These are phyloP conservation scores for Drosophila borborema DNA, from an alignment of 2,888 invertebrate genomes.

Conservation along the genomic window DNA sequence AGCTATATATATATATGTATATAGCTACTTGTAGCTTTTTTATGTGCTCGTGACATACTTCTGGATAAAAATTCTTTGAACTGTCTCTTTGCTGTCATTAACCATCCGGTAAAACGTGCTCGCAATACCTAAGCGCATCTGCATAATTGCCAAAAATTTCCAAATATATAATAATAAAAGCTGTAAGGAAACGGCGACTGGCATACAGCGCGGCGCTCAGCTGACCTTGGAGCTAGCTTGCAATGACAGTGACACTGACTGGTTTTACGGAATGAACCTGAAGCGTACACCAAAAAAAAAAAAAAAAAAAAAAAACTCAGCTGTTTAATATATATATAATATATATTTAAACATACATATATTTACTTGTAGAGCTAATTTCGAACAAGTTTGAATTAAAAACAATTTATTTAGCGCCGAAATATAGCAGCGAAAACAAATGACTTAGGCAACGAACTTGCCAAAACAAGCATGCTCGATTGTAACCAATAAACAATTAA, in stretches of 20 bases:
- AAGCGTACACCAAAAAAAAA: slow-evolving; percentile 47
- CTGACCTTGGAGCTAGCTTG: slow-evolving; percentile 65
- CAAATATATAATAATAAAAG: slow-evolving; percentile 22
- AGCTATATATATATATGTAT: background rate
- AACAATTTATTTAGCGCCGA: background rate
- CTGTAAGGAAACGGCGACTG: slow-evolving; percentile 40
- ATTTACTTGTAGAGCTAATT: background rate
- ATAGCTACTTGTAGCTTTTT: too few species aligned
- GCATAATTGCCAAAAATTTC: slow-evolving; percentile 14
- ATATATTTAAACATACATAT: background rate
- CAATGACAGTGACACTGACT: slow-evolving; percentile 69
- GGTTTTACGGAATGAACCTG: slow-evolving; percentile 67
- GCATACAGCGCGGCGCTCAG: slow-evolving; percentile 22
- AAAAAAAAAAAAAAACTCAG: slow-evolving; percentile 32
- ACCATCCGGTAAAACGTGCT: slow-evolving; percentile 36
- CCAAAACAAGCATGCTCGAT: background rate
- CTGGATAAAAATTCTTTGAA: background rate
- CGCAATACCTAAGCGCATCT: slow-evolving; percentile 21
- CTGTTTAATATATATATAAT: slow-evolving; percentile 9
- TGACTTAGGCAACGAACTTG: slow-evolving; percentile 51
- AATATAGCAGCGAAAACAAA: slow-evolving; percentile 29
- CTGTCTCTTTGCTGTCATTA: slow-evolving; percentile 29
- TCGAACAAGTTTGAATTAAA: slow-evolving; percentile 4
- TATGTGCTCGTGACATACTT: background rate
- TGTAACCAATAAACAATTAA: background rate